These are phyloP conservation scores for Mimas tiliae DNA, from an alignment of 2,888 invertebrate genomes.

Conservation along the genomic window DNA sequence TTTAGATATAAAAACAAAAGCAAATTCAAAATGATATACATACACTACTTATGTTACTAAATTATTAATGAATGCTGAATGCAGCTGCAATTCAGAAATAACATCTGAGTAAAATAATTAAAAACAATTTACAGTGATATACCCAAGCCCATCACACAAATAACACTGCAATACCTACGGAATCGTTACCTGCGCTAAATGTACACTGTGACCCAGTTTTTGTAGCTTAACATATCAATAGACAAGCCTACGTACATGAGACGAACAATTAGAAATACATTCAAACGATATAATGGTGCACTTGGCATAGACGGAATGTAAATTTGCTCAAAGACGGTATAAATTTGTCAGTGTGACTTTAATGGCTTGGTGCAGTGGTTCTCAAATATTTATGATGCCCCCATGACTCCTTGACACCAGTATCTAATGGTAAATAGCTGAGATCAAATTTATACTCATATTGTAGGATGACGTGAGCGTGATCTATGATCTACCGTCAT, in stretches of 20 bases:
- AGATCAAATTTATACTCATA: background rate
- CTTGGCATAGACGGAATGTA: conserved; percentile 17
- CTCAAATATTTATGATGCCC: background rate
- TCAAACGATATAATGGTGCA: conserved; percentile 24
- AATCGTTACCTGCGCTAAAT: conserved; percentile 71
- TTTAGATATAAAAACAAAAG: too few relatives aligned
- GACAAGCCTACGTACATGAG: conserved; percentile 32
- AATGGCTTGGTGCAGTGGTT: conserved; percentile 4
- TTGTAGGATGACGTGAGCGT: background rate
- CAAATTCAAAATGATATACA: background rate
- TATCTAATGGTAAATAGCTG: too few relatives aligned
- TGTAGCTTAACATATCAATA: conserved; percentile 68
- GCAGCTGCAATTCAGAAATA: background rate
- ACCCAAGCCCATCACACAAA: background rate
- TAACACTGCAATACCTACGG: conserved; percentile 41
- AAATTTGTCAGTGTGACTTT: conserved; percentile 16
- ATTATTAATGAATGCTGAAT: background rate
- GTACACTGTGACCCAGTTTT: conserved; percentile 64
- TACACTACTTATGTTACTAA: background rate
- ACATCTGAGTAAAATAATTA: background rate
- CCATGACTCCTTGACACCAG: too few relatives aligned
- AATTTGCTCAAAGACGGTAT: conserved; percentile 4
- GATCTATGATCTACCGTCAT: too few relatives aligned
- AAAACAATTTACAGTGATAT: background rate
- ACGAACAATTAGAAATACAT: conserved; percentile 22